Evolutionary conservation across 2,797 vertebrate genomes (phyloP), one percentile per base, ranked within the genome.

Genomic region (Phataginus tricuspis): DNA sequence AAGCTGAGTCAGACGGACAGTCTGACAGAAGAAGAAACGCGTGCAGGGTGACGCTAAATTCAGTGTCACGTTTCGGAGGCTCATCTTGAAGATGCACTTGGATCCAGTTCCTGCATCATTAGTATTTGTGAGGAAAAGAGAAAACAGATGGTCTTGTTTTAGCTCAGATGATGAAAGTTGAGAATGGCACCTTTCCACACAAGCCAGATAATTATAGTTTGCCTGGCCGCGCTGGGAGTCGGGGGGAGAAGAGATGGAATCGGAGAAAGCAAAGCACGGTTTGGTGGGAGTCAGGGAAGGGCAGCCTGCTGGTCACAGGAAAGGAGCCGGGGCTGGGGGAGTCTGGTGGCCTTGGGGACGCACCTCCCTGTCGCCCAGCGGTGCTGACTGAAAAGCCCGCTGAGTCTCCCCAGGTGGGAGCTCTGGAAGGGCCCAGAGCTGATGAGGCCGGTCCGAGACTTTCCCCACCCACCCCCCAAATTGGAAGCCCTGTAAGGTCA

Each of bases 151-250:
- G 14, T 37, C 84, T 69, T 39, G 8, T 45, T 63, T 75, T 39
- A 57, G 57, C n/a, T 12, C 69, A 12, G 15, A 11, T 31, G 79
- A 34, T 14, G 14, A 9, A 59, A 66, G 66, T 34, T 13, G 85
- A 3, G 37, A 6, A 10, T 0, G 37, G 31, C 42, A 7, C 53
- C 9, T 94, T 72, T 79, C 86, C 72, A 57, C 63, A n/a, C 51
- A 0, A 0, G 18, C 19, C 16, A 57, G 29, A 13, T 27, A 2
- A 45, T 53, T n/a, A 19, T 0, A 53, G 61, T 42, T 12, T 39
- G 57, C 66, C n/a, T 4, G 2, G 10, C 63, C 64, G 14, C 15
- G 0, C 27, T 4, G 27, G 49, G 31, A 37, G 25, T 15, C 0
- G 0, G 7, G 27, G 86, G 6, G n/a, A n/a, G 55, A 19, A 6